Evolutionary conservation across 1,140 invertebrate genomes (phyloP).

Genomic region (Bombus breviceps): DNA sequence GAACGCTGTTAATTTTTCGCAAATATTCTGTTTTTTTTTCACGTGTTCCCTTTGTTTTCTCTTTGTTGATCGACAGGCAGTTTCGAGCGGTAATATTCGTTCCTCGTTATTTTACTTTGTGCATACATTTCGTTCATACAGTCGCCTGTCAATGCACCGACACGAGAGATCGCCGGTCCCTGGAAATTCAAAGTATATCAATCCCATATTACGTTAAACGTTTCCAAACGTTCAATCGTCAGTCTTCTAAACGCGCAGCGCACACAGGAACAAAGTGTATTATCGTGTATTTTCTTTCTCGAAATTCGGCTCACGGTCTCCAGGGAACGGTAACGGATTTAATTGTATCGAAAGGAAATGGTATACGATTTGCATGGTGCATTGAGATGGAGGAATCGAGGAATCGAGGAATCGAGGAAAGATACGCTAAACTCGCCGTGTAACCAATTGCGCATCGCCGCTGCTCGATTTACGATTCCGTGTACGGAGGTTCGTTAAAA

Average conservation of each 20-base stretch:
- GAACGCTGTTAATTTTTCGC: neutral
- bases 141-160: neutral
- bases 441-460: neutral
- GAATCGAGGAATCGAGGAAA: neutral
- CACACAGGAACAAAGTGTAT: neutral
- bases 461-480: neutral
- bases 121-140: neutral
- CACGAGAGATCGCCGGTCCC: neutral
- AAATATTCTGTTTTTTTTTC: neutral
- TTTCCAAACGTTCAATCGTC: neutral
- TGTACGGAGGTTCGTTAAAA: constrained; percentile 21
- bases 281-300: neutral
- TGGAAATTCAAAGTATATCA: neutral
- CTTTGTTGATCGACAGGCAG: neutral
- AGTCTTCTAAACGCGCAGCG: neutral
- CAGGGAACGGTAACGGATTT: neutral
- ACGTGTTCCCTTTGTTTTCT: neutral
- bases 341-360: neutral
- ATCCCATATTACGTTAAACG: neutral
- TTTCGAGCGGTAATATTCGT: neutral
- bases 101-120: neutral
- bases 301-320: neutral
- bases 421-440: neutral
- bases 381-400: neutral
- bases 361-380: neutral